Conservation (phyloP, 2,113 vertebrate genomes). For the Casuarius casuarius region DNA sequence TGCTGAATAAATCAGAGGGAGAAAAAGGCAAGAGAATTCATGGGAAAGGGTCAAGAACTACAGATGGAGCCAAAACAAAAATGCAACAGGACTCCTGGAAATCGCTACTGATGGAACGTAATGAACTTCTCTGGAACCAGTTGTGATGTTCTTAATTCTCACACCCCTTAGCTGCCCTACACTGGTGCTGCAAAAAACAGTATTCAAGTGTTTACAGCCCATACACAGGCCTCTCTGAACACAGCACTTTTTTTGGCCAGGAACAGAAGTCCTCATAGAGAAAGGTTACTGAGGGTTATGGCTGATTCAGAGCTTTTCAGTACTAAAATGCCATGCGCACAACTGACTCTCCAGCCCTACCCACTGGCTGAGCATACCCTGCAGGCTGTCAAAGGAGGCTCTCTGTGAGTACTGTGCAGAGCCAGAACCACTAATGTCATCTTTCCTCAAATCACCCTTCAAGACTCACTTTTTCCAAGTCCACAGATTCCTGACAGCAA, state of each 20-base stretch:
- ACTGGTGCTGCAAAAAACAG: background rate
- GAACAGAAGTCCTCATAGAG: background rate
- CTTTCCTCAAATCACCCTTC: background rate
- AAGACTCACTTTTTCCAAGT: background rate
- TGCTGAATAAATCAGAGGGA: background rate
- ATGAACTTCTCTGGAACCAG: background rate
- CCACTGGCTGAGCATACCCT: background rate
- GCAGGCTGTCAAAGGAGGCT: background rate
- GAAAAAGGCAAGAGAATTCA: background rate
- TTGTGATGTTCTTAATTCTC: background rate
- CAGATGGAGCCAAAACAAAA: background rate
- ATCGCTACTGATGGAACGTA: background rate
- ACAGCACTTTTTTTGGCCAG: background rate
- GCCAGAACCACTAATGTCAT: background rate
- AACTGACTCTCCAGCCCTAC: background rate
- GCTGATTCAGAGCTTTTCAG: background rate
- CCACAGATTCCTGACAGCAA: background rate
- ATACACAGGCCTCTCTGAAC: background rate
- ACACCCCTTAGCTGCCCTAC: background rate
- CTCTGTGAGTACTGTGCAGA: background rate
- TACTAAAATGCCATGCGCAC: background rate
- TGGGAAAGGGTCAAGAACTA: background rate
- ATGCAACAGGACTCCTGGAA: background rate
- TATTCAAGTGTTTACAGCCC: background rate
- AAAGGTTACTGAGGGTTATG: background rate